A percentile compares a stretch with the other conserved stretches of the same genome.
Conservation (phyloP, 2,888 invertebrate genomes). For the Epistrophella euchroma region DNA sequence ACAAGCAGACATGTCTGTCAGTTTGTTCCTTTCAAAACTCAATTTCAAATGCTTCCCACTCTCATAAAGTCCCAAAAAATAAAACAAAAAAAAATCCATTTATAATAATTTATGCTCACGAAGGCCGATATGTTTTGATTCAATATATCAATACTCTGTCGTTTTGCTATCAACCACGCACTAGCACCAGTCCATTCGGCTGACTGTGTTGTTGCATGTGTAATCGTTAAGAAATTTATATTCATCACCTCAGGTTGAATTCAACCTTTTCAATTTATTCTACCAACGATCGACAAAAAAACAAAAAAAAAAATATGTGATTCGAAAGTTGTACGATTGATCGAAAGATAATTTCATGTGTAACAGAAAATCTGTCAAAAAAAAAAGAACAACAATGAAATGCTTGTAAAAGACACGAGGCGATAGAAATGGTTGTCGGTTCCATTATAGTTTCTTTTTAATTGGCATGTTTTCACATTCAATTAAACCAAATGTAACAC, state of each 20-base stretch:
- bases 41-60: conserved; percentile 45
- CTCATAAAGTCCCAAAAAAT: conserved; percentile 49
- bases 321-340: conserved; percentile 59
- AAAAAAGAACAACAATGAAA: conserved; percentile 21
- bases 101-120: conserved; percentile 21
- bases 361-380: conserved; percentile 48
- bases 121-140: conserved; percentile 62
- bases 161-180: conserved; percentile 38
- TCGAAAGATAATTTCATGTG: conserved; percentile 36
- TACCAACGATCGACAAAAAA: conserved; percentile 16
- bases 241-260: conserved; percentile 44
- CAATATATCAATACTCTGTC: conserved; percentile 51
- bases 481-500: conserved; percentile 5
- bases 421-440: conserved; percentile 64
- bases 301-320: neutral
- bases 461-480: conserved; percentile 53
- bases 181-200: no score
- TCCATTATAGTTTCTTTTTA: conserved; percentile 46
- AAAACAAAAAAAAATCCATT: neutral
- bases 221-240: conserved; percentile 18
- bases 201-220: neutral
- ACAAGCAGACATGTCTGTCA: conserved; percentile 21
- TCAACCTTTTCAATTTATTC: conserved; percentile 19
- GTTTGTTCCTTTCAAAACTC: conserved; percentile 52
- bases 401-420: conserved; percentile 36